A percentile compares a stretch with the other conserved stretches of the same genome.
Conservation (phyloP, 2,888 invertebrate genomes). For the Ommatoiulus sabulosus region DNA sequence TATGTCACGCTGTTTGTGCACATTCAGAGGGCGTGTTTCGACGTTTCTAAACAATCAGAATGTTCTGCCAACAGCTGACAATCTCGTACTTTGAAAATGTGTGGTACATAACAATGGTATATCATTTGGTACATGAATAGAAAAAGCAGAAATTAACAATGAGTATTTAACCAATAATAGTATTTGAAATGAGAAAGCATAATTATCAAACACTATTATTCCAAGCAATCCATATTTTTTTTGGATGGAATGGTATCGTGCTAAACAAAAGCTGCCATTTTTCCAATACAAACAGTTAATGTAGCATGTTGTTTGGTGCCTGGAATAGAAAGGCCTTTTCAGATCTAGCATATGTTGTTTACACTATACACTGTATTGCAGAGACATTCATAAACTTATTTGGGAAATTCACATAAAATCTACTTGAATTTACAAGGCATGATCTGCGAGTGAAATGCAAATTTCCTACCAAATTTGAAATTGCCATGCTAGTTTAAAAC, state of each 20-base stretch:
- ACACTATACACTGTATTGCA: background rate
- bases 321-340: background rate
- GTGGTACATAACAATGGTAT: background rate
- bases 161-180: conserved; percentile 2
- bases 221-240: background rate
- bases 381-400: conserved; percentile 3
- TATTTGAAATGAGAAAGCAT: conserved; percentile 7
- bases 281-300: background rate
- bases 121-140: conserved; percentile 38
- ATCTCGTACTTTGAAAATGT: background rate
- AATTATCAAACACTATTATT: background rate
- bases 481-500: background rate
- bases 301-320: background rate
- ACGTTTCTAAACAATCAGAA: background rate
- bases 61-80: background rate
- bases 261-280: conserved; percentile 30
- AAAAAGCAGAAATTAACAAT: conserved; percentile 29
- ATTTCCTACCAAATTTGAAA: background rate
- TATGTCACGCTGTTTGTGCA: background rate
- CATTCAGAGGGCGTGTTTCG: background rate
- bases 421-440: background rate
- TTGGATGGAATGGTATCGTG: conserved; percentile 13
- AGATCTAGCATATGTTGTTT: background rate
- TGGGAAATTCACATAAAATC: background rate
- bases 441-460: background rate